Evolutionary conservation across 2,888 invertebrate genomes (phyloP), one percentile per base, ranked within the genome.

Genomic region (Terebella lapidaria): DNA sequence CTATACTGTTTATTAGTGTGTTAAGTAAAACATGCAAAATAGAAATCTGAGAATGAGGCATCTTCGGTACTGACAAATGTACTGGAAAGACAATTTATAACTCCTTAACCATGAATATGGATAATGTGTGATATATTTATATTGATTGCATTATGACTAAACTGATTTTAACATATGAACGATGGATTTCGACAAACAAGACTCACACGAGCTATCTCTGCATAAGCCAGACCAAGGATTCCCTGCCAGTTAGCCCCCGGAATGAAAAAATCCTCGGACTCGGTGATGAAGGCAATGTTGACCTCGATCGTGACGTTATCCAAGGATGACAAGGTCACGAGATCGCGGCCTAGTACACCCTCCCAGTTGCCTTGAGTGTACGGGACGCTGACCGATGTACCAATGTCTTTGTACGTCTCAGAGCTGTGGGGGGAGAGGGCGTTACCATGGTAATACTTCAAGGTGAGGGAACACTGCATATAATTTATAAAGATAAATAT

Each of bases 171-270:
- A n/a, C n/a, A n/a, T n/a, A n/a, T n/a, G n/a, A n/a, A n/a, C n/a
- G n/a, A n/a, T n/a, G n/a, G n/a, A n/a, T n/a, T n/a, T n/a, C n/a
- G n/a, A n/a, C n/a, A n/a, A n/a, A n/a, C n/a, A n/a, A n/a, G n/a
- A n/a, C n/a, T n/a, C 66, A 79, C 79, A 68, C 73, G 52, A 22
- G 77, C 70, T 47, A 79, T 73, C 29, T 67, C 69, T 47, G 70
- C 67, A 64, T 86, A 87, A 0, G 85, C 87, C 46, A 87, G 70
- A 1, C 87, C 87, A 22, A 87, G 76, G 47, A 87, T 84, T 58
- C 87, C 82, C 82, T 87, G 86, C 86, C 86, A 87, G 60, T 84
- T 81, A 2, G 86, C 85, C 3, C 84, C 84, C 71, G 85, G 85
- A 74, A 85, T 84, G 67, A 85, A 87, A 73, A 87, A 86, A 54